A percentile compares a stretch with the other conserved stretches of the same genome.
phyloP scores from a whole-genome alignment of 1,140 invertebrate genomes.

The Drosophila parabipectinata region DNA sequence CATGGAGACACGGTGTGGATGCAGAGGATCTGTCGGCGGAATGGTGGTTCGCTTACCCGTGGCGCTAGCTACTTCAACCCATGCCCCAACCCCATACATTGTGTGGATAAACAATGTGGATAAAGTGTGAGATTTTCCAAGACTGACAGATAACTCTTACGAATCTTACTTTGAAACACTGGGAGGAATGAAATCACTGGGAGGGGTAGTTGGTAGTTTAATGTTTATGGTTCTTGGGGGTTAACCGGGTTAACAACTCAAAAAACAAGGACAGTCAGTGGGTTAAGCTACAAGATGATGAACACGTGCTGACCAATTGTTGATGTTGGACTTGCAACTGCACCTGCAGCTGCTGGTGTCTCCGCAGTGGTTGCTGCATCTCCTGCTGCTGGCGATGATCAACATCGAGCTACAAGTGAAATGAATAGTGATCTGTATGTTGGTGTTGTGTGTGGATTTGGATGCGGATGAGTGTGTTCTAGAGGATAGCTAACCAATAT shows the following conservation, averaged over 20 bases:
- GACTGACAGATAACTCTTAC: slow-evolving; percentile 21
- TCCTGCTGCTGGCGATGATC: slow-evolving; percentile 15
- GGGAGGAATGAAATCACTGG: slow-evolving; percentile 8
- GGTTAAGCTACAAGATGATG: slow-evolving; percentile 20
- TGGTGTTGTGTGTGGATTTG: background rate
- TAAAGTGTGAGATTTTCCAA: slow-evolving; percentile 2
- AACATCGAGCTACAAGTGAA: slow-evolving; percentile 46
- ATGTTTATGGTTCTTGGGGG: background rate
- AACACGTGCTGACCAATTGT: slow-evolving; percentile 30
- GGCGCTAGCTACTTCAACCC: background rate
- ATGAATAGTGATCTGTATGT: slow-evolving; percentile 4
- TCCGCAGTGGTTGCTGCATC: slow-evolving; percentile 21
- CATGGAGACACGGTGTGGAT: background rate
- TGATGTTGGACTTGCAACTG: slow-evolving; percentile 6
- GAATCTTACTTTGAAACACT: slow-evolving; percentile 1
- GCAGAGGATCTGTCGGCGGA: background rate
- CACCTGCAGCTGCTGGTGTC: slow-evolving; percentile 11
- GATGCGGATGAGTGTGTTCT: slow-evolving; percentile 5
- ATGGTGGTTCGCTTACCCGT: slow-evolving; percentile 22
- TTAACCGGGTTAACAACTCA: background rate
- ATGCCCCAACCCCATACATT: slow-evolving; percentile 8
- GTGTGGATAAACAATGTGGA: slow-evolving; percentile 3
- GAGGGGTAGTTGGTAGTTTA: background rate
- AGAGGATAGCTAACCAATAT: slow-evolving; percentile 65
- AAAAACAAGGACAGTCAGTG: slow-evolving; percentile 19